These are phyloP conservation scores for Serinus canaria DNA, from an alignment of 2,113 vertebrate genomes.

Conservation along the genomic window DNA sequence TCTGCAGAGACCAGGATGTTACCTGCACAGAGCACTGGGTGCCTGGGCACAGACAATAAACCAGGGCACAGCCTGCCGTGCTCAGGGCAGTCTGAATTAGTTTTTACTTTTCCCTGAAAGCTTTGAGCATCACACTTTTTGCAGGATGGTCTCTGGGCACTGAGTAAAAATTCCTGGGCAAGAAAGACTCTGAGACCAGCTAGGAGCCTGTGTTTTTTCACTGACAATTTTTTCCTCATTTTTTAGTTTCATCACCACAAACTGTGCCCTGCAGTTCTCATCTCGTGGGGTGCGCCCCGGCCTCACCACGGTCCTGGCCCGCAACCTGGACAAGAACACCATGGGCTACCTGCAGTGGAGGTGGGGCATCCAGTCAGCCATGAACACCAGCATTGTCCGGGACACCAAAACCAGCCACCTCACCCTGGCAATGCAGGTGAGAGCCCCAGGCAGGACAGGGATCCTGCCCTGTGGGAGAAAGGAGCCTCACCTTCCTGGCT, in stretches of 20 bases:
- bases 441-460: background rate
- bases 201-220: background rate
- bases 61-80: background rate
- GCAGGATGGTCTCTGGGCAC: background rate
- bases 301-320: slow-evolving; percentile 88
- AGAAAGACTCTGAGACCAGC: background rate
- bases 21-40: background rate
- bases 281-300: slow-evolving; percentile 89
- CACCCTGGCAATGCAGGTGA: slow-evolving; percentile 89
- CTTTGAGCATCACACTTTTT: accelerated
- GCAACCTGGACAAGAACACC: slow-evolving; percentile 95
- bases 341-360: slow-evolving; percentile 99
- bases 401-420: slow-evolving; percentile 96
- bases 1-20: background rate
- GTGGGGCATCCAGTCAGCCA: slow-evolving; percentile 93
- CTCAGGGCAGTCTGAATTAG: background rate
- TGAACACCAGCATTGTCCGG: slow-evolving; percentile 95
- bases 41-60: background rate
- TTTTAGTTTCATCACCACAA: slow-evolving; percentile 88
- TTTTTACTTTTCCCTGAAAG: background rate
- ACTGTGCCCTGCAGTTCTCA: slow-evolving; percentile 92
- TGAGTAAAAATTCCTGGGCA: background rate
- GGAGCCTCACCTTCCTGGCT: background rate
- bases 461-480: accelerated
- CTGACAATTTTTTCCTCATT: background rate